Evolutionary conservation across 2,113 vertebrate species (phyloP).

Genomic region (Herpailurus yagouaroundi): DNA sequence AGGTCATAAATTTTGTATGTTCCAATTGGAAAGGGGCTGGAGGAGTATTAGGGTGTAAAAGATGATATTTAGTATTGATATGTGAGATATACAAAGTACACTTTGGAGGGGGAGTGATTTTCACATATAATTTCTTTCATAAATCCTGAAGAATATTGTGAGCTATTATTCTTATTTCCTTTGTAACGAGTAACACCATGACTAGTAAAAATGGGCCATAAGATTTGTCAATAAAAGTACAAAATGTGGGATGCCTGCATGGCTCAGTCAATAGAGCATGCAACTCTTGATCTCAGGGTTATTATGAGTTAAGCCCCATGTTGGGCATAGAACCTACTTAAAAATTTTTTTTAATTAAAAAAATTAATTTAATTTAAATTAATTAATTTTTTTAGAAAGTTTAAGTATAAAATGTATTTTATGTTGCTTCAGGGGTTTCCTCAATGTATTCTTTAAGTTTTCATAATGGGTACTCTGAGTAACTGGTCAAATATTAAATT

Average conservation of each 20-base stretch:
- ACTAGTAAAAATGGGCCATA: neutral
- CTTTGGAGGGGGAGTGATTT: neutral
- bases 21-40: neutral
- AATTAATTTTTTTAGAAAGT: neutral
- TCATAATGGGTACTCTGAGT: neutral
- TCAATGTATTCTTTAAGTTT: slow-evolving; percentile 27
- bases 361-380: too few species aligned
- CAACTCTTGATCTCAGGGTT: neutral
- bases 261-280: neutral
- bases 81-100: neutral
- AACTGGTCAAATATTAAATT: slow-evolving; percentile 42
- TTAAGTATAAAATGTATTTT: neutral
- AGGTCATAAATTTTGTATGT: neutral
- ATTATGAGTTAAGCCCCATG: too few species aligned
- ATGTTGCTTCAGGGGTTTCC: neutral
- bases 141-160: neutral
- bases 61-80: neutral
- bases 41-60: neutral
- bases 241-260: neutral
- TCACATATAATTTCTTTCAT: neutral
- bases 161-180: neutral
- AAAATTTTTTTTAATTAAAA: too few species aligned
- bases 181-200: neutral
- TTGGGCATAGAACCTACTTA: too few species aligned
- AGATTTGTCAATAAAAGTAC: neutral